Percentiles rank a stretch among this genome's conserved stretches.
Conservation (phyloP, 2,113 vertebrate species). For the Percopsis transmontana region DNA sequence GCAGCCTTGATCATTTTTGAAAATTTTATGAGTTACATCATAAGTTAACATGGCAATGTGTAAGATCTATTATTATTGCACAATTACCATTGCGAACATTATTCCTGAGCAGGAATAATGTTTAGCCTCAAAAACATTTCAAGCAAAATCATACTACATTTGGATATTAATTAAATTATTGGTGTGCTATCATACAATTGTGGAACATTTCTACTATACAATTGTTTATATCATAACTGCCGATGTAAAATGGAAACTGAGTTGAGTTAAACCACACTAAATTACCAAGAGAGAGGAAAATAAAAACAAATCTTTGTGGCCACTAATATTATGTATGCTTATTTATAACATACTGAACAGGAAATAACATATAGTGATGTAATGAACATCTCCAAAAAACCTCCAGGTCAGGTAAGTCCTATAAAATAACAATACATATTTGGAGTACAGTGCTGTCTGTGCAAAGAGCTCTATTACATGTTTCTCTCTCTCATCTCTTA, state of each 20-base stretch:
- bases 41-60: background rate
- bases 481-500: background rate
- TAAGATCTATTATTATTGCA: background rate
- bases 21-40: background rate
- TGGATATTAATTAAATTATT: too few relatives aligned
- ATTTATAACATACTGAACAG: slow-evolving; percentile 7
- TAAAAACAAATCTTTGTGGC: too few relatives aligned
- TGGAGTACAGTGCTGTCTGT: background rate
- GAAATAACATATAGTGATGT: slow-evolving; percentile 12
- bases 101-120: too few relatives aligned
- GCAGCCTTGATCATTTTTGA: background rate
- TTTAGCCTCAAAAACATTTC: too few relatives aligned
- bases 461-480: too few relatives aligned
- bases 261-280: background rate
- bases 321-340: background rate
- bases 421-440: background rate
- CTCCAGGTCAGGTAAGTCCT: background rate
- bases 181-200: too few relatives aligned
- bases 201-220: too few relatives aligned
- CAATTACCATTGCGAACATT: too few relatives aligned
- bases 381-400: background rate
- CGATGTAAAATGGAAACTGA: background rate
- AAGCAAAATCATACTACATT: too few relatives aligned
- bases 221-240: too few relatives aligned
- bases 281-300: background rate